phyloP scores from a whole-genome alignment of 2,113 vertebrate genomes.

The Podiceps cristatus region DNA sequence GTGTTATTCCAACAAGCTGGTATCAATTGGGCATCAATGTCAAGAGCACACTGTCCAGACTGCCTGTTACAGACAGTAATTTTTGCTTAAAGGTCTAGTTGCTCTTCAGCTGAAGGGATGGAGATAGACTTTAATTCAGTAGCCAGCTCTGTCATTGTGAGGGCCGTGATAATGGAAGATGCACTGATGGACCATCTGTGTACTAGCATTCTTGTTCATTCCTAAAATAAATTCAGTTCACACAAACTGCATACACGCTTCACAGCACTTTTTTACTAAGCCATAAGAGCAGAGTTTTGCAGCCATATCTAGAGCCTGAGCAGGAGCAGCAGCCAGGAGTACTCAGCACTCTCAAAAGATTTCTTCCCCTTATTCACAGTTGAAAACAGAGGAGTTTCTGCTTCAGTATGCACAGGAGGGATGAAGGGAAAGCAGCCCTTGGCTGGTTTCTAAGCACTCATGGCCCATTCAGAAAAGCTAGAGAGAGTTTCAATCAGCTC shows the following conservation, averaged over 20 bases:
- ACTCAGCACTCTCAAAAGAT: background rate
- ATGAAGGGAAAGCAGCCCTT: background rate
- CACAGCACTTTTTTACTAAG: background rate
- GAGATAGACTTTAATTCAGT: background rate
- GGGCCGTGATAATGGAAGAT: background rate
- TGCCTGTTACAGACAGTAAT: background rate
- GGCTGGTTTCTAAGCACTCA: background rate
- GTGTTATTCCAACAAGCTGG: background rate
- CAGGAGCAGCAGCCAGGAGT: background rate
- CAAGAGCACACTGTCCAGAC: background rate
- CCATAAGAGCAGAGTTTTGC: background rate
- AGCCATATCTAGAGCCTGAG: background rate
- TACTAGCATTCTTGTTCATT: background rate
- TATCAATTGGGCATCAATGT: background rate
- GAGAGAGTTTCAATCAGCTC: background rate
- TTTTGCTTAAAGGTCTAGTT: background rate
- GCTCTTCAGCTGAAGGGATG: background rate
- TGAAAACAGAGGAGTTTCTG: background rate
- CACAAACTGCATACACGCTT: background rate
- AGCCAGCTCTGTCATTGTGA: background rate
- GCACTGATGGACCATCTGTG: background rate
- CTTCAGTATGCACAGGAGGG: background rate
- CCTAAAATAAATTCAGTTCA: background rate
- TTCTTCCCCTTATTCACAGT: background rate
- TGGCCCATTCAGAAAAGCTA: background rate